Evolutionary conservation across 1,140 invertebrate genomes (phyloP).

Genomic region (Solen grandis): DNA sequence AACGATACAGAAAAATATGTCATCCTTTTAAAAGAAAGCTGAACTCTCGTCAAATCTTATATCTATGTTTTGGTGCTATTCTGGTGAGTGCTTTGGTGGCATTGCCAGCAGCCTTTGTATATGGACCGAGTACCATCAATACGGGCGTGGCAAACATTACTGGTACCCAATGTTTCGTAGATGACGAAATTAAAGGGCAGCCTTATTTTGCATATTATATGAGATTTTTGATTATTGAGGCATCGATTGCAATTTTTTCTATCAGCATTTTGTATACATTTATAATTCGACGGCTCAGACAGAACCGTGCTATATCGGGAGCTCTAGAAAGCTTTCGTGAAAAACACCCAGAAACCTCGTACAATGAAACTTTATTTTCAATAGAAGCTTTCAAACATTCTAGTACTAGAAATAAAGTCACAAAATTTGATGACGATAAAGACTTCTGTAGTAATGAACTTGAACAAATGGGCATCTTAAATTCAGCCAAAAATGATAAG

Average conservation of each 20-base stretch:
- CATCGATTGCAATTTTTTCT: neutral
- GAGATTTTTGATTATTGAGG: slow-evolving; percentile 9
- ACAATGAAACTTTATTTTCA: neutral
- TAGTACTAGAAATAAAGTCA: neutral
- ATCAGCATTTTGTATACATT: slow-evolving; percentile 29
- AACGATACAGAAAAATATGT: slow-evolving; percentile 44
- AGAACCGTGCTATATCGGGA: slow-evolving; percentile 15
- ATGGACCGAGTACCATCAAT: slow-evolving; percentile 13
- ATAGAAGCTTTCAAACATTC: neutral
- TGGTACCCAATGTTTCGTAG: slow-evolving; percentile 28
- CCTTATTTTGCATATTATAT: slow-evolving; percentile 19
- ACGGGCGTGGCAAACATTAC: slow-evolving; percentile 39
- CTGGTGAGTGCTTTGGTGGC: slow-evolving; percentile 16
- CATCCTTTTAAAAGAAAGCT: slow-evolving; percentile 47
- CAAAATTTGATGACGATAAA: neutral
- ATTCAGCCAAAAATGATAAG: no score
- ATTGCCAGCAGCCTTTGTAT: slow-evolving; percentile 21
- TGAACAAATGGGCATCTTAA: neutral
- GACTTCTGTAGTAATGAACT: neutral
- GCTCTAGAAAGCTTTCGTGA: slow-evolving; percentile 12
- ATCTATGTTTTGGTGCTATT: slow-evolving; percentile 22
- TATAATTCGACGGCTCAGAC: slow-evolving; percentile 33
- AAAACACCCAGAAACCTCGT: neutral
- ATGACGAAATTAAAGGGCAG: neutral
- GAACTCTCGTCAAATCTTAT: slow-evolving; percentile 12